Percentiles rank a stretch among this genome's conserved stretches.
phyloP scores from a whole-genome alignment of 2,113 vertebrate genomes.

The Lanius collurio region DNA sequence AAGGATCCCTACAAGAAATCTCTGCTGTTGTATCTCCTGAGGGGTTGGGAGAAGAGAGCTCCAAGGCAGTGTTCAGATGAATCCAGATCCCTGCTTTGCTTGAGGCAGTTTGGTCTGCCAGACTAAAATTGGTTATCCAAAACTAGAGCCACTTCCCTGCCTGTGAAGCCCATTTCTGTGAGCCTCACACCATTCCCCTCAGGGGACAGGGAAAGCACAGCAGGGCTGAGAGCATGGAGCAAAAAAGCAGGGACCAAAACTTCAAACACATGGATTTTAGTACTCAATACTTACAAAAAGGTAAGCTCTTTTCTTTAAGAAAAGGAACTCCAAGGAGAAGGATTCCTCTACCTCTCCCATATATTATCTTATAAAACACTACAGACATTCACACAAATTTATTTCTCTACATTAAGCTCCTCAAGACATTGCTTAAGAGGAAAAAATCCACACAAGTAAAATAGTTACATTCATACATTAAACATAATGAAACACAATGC shows the following conservation, averaged over 20 bases:
- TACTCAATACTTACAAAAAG: neutral
- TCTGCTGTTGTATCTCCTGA: neutral
- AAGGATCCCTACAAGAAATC: neutral
- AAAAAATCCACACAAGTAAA: neutral
- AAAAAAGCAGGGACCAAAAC: neutral
- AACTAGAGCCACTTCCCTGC: neutral
- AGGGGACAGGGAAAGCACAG: neutral
- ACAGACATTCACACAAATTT: neutral
- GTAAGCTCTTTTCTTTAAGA: neutral
- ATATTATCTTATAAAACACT: neutral
- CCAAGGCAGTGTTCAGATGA: neutral
- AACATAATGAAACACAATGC: conserved; percentile 4
- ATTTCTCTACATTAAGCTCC: neutral
- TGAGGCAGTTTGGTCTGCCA: neutral
- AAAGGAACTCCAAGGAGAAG: neutral
- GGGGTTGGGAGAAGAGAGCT: neutral
- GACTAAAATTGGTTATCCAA: neutral
- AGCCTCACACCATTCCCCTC: fast-evolving
- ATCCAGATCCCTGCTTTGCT: neutral
- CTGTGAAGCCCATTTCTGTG: neutral
- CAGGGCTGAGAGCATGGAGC: neutral
- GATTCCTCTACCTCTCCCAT: neutral
- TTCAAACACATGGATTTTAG: neutral
- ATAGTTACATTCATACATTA: conserved; percentile 27
- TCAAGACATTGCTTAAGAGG: neutral